Conservation (phyloP, 2,113 vertebrate species). For the Takifugu bimaculatus region DNA sequence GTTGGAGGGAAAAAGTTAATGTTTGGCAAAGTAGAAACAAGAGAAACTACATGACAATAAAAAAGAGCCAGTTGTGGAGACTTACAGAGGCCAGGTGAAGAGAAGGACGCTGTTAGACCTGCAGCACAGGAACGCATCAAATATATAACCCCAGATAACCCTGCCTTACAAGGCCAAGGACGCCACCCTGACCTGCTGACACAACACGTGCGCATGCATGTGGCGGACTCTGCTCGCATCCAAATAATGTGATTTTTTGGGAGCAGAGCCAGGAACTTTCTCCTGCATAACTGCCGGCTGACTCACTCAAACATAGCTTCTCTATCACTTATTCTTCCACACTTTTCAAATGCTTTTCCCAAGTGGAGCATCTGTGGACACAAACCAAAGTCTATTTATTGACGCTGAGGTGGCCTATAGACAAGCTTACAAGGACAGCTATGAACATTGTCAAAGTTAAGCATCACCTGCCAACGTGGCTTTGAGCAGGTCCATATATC, state of each 20-base stretch:
- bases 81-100: constrained; percentile 57
- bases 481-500: too few relatives aligned
- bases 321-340: constrained; percentile 52
- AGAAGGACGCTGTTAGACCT: constrained; percentile 46
- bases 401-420: background rate
- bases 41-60: background rate
- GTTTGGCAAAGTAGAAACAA: background rate
- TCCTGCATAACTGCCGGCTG: constrained; percentile 53
- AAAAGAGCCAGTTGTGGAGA: constrained; percentile 17
- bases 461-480: background rate
- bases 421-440: background rate
- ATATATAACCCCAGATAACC: constrained; percentile 71
- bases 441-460: background rate
- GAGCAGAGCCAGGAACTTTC: constrained; percentile 66
- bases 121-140: constrained; percentile 43
- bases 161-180: constrained; percentile 69
- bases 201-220: constrained; percentile 17
- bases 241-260: constrained; percentile 62
- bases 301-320: constrained; percentile 48
- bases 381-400: constrained; percentile 44
- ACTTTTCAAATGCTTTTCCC: constrained; percentile 42
- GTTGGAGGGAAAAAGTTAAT: background rate
- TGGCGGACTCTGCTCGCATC: constrained; percentile 31
- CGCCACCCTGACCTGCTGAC: constrained; percentile 51
- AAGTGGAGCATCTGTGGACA: constrained; percentile 24